Percentiles rank a stretch among this genome's conserved stretches.
Conservation (phyloP, 2,888 invertebrate genomes). For the Adelognathus sp. region DNA sequence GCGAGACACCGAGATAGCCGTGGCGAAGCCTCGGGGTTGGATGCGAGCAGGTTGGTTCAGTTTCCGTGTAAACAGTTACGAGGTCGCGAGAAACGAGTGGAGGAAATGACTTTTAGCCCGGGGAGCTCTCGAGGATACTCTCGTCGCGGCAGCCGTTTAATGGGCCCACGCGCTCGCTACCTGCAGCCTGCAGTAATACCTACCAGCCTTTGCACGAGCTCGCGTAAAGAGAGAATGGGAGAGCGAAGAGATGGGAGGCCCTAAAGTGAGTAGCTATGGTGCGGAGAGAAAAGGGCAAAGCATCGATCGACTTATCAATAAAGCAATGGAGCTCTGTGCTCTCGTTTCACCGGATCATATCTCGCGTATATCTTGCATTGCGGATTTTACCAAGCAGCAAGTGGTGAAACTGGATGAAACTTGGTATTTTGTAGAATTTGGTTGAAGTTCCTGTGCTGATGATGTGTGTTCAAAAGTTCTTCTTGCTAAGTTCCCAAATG, state of each 20-base stretch:
- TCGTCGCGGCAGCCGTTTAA: constrained; percentile 53
- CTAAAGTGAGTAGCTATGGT: not conserved
- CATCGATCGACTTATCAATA: constrained; percentile 53
- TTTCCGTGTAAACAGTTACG: constrained; percentile 57
- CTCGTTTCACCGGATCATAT: constrained; percentile 5
- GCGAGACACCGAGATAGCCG: constrained; percentile 25
- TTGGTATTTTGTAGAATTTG: too few relatives aligned
- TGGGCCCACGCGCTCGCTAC: constrained; percentile 51
- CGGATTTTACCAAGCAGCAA: too few relatives aligned
- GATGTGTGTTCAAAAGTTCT: too few relatives aligned
- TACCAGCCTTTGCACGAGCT: constrained; percentile 12
- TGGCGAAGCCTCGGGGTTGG: constrained; percentile 43
- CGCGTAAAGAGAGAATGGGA: constrained; percentile 12
- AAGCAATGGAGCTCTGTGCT: constrained; percentile 28
- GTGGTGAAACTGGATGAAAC: too few relatives aligned
- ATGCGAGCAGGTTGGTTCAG: constrained; percentile 45
- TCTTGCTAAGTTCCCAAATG: too few relatives aligned
- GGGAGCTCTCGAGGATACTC: constrained; percentile 58
- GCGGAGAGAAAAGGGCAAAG: not conserved
- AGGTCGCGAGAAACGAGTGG: constrained; percentile 54
- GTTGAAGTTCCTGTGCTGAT: too few relatives aligned
- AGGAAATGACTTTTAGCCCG: constrained; percentile 62
- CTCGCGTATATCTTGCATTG: not conserved
- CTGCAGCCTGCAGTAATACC: constrained; percentile 37
- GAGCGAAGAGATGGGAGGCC: not conserved